Base-by-base conservation (phyloP, 2,797 vertebrate genomes). In the Mormyrops attenuatus region DNA sequence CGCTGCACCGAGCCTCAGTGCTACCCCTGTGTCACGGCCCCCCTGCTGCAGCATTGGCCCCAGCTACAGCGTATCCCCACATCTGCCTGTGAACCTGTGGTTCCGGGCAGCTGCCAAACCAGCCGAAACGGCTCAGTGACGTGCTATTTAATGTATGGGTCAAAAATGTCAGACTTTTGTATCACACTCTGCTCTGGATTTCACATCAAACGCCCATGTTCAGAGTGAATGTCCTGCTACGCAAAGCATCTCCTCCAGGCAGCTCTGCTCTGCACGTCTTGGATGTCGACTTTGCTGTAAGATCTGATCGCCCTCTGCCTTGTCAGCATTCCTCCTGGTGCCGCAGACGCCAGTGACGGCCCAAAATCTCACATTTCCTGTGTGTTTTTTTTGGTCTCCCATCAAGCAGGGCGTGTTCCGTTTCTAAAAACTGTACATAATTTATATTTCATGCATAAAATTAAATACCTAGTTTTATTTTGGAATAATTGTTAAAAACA, bases 1-100 rank as follows among this genome's bases (percentile, higher is more conserved):
- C 15, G 17, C 86, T 26, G 34, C 30, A 50, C 85, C 30, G 88
- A 82, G 57, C 63, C 80, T 63, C 11, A 49, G 87, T 89, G 53
- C 7, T 77, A 85, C 69, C 89, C 86, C 82, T 30, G 84, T 88
- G 88, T 90, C 50, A 91, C 89, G 69, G 89, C 26, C 26, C 89
- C 84, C 80, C 89, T 86, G 85, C 90, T 89, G 80, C 87, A 91
- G 91, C 91, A 89, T 89, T 89, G n/a, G n/a, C 22, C 63, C 63
- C 63, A 15, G 52, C 41, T 89, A 88, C 89, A 89, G 86, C 88
- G 90, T 90, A 92, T 92, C 90, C 87, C 88, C 90, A 38, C 88
- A 90, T 90, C 91, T 89, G 86, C 57, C 77, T 82, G 80, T 89
- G 88, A 88, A 90, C 38, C 89, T 90, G 85, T 77, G 84, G 90